A percentile compares a stretch with the other conserved stretches of the same genome.
phyloP scores from a whole-genome alignment of 2,888 invertebrate genomes.

The Thymelicus acteon region DNA sequence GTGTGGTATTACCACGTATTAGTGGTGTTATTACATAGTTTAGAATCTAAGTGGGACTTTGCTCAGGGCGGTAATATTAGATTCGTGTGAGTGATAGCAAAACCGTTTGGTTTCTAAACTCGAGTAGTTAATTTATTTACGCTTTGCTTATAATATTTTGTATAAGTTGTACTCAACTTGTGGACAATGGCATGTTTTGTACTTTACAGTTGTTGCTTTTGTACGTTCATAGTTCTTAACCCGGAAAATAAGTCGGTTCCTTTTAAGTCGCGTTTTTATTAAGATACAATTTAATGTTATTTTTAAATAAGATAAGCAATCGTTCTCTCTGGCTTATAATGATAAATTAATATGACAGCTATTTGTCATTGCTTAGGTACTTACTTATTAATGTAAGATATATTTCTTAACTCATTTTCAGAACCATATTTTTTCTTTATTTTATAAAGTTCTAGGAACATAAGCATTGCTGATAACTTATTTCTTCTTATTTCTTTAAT shows the following conservation, averaged over 20 bases:
- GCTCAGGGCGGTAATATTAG: slow-evolving; percentile 33
- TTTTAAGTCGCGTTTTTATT: background rate
- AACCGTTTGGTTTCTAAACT: slow-evolving; percentile 24
- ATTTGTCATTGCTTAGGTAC: too few relatives aligned
- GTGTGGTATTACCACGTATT: slow-evolving; percentile 35
- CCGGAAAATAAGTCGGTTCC: background rate
- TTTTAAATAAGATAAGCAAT: too few relatives aligned
- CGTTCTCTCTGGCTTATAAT: too few relatives aligned
- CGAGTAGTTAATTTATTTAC: slow-evolving; percentile 26
- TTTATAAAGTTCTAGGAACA: too few relatives aligned
- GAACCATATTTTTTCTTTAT: too few relatives aligned
- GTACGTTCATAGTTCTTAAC: background rate
- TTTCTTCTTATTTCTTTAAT: too few relatives aligned
- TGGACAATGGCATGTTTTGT: slow-evolving; percentile 10
- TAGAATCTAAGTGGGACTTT: slow-evolving; percentile 33
- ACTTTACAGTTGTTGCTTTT: background rate
- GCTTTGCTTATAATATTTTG: background rate
- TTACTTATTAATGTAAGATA: too few relatives aligned
- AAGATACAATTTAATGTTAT: background rate
- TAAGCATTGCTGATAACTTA: too few relatives aligned
- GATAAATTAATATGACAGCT: too few relatives aligned
- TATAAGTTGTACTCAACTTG: background rate
- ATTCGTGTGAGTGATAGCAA: slow-evolving; percentile 35
- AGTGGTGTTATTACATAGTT: slow-evolving; percentile 36
- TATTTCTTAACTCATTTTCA: too few relatives aligned